These are phyloP conservation scores for Fundulus diaphanus DNA, from an alignment of 2,797 vertebrate species.

Conservation along the genomic window DNA sequence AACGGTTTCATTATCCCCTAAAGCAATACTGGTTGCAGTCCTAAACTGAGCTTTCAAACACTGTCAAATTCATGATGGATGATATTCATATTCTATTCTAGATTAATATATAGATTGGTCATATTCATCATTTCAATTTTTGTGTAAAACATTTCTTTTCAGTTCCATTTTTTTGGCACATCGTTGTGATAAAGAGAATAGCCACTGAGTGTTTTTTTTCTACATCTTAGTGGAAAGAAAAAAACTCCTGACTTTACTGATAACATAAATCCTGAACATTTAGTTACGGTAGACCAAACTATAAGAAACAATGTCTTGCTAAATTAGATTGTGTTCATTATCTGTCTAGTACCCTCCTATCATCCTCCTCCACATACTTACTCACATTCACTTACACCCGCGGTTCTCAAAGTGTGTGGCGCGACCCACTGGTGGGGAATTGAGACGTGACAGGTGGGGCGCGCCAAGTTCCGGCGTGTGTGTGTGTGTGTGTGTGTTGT, in stretches of 20 bases:
- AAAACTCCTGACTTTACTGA: constrained; percentile 40
- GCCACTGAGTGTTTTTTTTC: background rate
- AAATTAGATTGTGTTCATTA: constrained; percentile 62
- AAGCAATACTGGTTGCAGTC: constrained; percentile 44
- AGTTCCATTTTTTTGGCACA: background rate
- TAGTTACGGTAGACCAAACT: constrained; percentile 30
- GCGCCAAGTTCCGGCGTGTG: too few species aligned
- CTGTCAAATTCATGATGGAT: constrained; percentile 5
- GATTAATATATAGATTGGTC: background rate
- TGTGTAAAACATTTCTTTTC: background rate
- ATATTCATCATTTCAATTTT: background rate
- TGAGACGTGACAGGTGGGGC: too few species aligned
- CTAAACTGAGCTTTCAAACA: constrained; percentile 42
- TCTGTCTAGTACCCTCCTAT: constrained; percentile 38
- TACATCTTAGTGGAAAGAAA: background rate
- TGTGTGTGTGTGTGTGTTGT: too few species aligned
- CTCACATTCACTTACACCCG: constrained; percentile 18
- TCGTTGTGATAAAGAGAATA: background rate
- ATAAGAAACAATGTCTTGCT: constrained; percentile 40
- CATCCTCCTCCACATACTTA: constrained; percentile 38
- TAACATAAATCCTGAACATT: constrained; percentile 45
- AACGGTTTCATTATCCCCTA: constrained; percentile 76
- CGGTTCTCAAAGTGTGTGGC: too few species aligned
- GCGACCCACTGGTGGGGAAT: too few species aligned
- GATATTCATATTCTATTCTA: background rate